Base-by-base conservation (phyloP, 1,140 invertebrate genomes). In the Parapsyche elsis region DNA sequence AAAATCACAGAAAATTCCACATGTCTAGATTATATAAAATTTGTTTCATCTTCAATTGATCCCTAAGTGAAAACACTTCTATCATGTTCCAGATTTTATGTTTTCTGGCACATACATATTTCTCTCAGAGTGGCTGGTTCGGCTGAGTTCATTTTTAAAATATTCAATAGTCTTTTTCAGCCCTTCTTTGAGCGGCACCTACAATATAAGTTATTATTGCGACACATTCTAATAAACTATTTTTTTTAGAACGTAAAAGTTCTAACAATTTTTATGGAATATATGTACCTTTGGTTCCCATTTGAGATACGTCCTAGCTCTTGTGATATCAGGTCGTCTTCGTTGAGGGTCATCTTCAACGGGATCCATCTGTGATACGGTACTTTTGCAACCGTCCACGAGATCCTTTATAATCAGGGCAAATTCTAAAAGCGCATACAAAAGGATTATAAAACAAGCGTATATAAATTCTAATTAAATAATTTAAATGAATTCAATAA, bases 221-320 rank as follows among this genome's bases (percentile, higher is more conserved):
- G 5, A 38, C 30, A 38, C 2, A 1, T 38, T 38, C 30, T 4
- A 73, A 73, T 24, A 73, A 73, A 73, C 4, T 16, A n/a, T n/a
- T n/a, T n/a, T n/a, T n/a, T n/a, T n/a, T n/a, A n/a, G n/a, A 46
- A 9, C 5, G 14, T 46, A 46, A 46, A 46, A 46, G 7, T 46
- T 14, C 45, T n/a, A n/a, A n/a, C n/a, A n/a, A n/a, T n/a, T n/a
- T n/a, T n/a, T n/a, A n/a, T n/a, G n/a, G n/a, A n/a, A n/a, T n/a
- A n/a, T n/a, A n/a, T n/a, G n/a, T 87, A 96, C 95, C 88, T 96
- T 97, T n/a, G 98, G 98, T 85, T 95, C 91, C 98, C 98, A 99
- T 79, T 94, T 92, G 0, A 99, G 88, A 84, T 94, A 92, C 78
- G 92, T 91, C 84, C 95, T 95, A 1, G 99, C 99, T 76, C 95